Conservation (phyloP, 2,888 invertebrate species). For the Caenorhabditis sinica region DNA sequence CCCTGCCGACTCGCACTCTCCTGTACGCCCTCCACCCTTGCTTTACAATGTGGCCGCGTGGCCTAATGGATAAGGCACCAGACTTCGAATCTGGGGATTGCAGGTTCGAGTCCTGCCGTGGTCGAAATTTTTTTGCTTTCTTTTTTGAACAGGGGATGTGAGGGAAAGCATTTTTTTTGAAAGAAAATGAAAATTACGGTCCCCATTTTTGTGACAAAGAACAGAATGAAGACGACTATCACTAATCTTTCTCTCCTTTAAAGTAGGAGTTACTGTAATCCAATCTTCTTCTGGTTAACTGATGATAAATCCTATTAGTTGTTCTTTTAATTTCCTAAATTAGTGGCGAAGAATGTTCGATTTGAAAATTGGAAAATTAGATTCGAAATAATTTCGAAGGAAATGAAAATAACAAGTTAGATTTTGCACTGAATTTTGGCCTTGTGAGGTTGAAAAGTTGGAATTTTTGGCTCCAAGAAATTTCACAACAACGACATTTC, state of each 20-base stretch:
- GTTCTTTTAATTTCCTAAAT: neutral
- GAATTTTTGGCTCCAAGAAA: no score
- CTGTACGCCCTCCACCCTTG: neutral
- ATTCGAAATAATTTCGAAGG: neutral
- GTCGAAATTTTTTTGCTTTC: conserved; percentile 64
- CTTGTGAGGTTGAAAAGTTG: neutral
- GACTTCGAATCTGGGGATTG: conserved; percentile 77
- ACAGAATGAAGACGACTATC: conserved; percentile 10
- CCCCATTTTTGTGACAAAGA: conserved; percentile 28
- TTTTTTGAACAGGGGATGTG: no score
- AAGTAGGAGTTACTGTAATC: conserved; percentile 51
- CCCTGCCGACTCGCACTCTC: neutral
- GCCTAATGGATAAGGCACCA: conserved; percentile 78
- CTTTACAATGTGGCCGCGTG: conserved; percentile 70
- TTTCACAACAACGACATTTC: no score
- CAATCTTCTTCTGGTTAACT: neutral
- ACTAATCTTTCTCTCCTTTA: conserved; percentile 4
- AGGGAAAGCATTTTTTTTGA: no score
- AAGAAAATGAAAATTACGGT: neutral
- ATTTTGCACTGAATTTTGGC: neutral
- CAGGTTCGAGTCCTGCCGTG: conserved; percentile 75
- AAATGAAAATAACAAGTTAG: neutral
- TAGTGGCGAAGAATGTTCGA: conserved; percentile 8
- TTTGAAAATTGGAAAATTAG: neutral
- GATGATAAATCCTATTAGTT: conserved; percentile 13